Evolutionary conservation across 1,140 invertebrate genomes (phyloP).

Genomic region (Lasaia peninsularis): DNA sequence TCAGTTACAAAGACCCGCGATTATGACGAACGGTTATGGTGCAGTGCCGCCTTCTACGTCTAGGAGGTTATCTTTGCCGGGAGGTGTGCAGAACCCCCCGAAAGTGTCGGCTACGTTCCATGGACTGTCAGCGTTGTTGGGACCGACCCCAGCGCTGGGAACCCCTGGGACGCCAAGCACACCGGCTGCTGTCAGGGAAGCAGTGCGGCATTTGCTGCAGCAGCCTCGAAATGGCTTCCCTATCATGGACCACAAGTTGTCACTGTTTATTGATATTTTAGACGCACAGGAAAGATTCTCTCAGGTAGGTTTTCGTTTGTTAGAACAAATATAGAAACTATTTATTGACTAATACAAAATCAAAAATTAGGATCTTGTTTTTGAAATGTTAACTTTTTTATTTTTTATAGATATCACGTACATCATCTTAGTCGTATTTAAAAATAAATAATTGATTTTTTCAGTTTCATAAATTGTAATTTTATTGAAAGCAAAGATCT

Average conservation of each 20-base stretch:
- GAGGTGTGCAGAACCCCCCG: conserved; percentile 63
- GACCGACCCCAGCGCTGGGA: conserved; percentile 37
- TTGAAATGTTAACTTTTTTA: no score
- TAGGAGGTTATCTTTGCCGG: conserved; percentile 54
- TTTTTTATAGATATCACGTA: no score
- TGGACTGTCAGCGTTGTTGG: conserved; percentile 72
- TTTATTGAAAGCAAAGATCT: no score
- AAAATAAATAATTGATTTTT: no score
- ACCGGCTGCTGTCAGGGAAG: conserved; percentile 79
- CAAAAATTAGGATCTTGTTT: no score
- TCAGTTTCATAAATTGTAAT: no score
- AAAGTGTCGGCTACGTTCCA: conserved; percentile 81
- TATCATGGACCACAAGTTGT: conserved; percentile 85
- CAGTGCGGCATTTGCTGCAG: conserved; percentile 82
- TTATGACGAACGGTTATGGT: conserved; percentile 70
- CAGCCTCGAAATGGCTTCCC: conserved; percentile 85
- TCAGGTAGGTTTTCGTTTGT: conserved; percentile 76
- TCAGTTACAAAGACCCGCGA: conserved; percentile 76
- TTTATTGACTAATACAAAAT: no score
- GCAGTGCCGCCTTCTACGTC: conserved; percentile 62
- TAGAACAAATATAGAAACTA: not conserved
- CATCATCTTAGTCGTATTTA: no score
- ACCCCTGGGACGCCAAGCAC: conserved; percentile 75
- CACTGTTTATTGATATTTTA: conserved; percentile 87
- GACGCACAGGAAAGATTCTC: conserved; percentile 88